Conservation (phyloP, 2,888 invertebrate species). For the Orgyia antiqua region DNA sequence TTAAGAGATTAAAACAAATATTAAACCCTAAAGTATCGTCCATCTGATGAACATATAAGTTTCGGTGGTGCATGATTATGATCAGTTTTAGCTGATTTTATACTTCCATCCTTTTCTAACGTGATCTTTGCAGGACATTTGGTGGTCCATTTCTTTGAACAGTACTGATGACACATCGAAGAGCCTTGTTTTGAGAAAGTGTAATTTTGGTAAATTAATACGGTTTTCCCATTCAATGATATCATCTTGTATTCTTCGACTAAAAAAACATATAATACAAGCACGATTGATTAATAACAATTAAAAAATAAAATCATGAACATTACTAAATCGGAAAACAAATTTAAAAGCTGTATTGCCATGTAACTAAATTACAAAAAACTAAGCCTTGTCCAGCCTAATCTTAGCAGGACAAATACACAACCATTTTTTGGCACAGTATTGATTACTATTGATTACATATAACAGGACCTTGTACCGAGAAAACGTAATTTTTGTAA, state of each 20-base stretch:
- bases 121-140: conserved; percentile 3
- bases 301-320: too few species aligned
- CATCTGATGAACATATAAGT: conserved; percentile 3
- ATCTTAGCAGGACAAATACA: conserved; percentile 4
- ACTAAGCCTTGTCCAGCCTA: background rate
- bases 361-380: too few species aligned
- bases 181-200: conserved; percentile 18
- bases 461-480: conserved; percentile 9
- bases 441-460: conserved; percentile 12
- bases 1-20: too few species aligned
- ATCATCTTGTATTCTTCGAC: conserved; percentile 2
- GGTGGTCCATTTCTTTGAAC: conserved; percentile 10
- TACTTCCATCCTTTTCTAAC: conserved; percentile 7
- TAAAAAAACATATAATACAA: conserved; percentile 6
- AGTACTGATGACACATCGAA: conserved; percentile 10
- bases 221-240: conserved; percentile 7
- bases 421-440: conserved; percentile 15
- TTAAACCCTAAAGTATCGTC: conserved; percentile 5
- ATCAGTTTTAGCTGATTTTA: conserved; percentile 7
- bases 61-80: conserved; percentile 27
- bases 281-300: too few species aligned
- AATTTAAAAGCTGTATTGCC: too few species aligned
- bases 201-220: conserved; percentile 13
- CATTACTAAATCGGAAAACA: too few species aligned
- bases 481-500: conserved; percentile 18